Percentiles rank a stretch among this genome's conserved stretches.
phyloP scores from a whole-genome alignment of 2,888 invertebrate species.

The Automeris io region DNA sequence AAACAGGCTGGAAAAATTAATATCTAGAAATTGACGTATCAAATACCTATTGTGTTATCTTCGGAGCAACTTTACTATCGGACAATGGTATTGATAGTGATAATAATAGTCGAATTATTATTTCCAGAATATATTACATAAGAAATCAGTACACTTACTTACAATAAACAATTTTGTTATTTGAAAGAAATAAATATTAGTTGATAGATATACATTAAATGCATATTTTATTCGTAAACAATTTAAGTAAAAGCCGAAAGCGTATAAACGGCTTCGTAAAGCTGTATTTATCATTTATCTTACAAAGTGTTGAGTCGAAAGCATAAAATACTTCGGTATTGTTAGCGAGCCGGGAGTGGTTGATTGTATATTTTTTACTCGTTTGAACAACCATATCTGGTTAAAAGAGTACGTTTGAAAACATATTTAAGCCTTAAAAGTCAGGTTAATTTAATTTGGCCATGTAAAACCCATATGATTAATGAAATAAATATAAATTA shows the following conservation, averaged over 20 bases:
- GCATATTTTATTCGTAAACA: slow-evolving; percentile 25
- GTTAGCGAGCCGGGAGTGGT: slow-evolving; percentile 9
- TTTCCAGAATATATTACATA: no score
- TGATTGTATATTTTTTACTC: slow-evolving; percentile 17
- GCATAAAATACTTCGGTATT: slow-evolving; percentile 14
- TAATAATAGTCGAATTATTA: no score
- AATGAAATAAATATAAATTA: no score
- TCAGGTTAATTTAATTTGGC: slow-evolving; percentile 37
- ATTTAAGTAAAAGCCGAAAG: slow-evolving; percentile 29
- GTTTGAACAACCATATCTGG: no score
- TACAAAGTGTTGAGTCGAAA: slow-evolving; percentile 19
- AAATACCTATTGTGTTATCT: no score
- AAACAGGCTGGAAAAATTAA: neutral
- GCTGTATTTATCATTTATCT: slow-evolving; percentile 31
- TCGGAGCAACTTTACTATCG: no score
- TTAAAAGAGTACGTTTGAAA: slow-evolving; percentile 17
- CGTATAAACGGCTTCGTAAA: slow-evolving; percentile 23
- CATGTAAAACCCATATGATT: no score
- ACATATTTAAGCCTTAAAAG: slow-evolving; percentile 22
- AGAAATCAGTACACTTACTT: slow-evolving; percentile 19
- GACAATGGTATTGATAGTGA: no score
- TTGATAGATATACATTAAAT: slow-evolving; percentile 19
- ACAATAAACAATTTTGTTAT: no score
- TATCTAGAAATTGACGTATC: no score
- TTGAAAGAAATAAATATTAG: slow-evolving; percentile 1